phyloP scores from a whole-genome alignment of 2,797 vertebrate genomes.

The Platalea minor region DNA sequence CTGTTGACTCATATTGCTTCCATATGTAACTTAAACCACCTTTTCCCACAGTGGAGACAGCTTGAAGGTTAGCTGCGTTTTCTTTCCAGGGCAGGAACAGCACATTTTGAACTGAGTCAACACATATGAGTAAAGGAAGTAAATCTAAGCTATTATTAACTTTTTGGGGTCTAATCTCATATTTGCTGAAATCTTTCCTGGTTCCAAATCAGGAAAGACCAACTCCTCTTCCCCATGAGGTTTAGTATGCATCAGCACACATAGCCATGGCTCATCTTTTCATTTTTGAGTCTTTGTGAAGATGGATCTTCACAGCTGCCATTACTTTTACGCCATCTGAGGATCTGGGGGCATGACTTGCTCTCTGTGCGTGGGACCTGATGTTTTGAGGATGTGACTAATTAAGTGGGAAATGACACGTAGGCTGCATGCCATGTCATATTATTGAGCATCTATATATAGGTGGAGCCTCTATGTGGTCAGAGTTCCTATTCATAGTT shows the following conservation, averaged over 20 bases:
- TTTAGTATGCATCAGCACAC: neutral
- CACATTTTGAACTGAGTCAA: constrained; percentile 60
- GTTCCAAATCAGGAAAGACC: neutral
- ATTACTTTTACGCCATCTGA: neutral
- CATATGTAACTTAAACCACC: constrained; percentile 48
- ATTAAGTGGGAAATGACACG: neutral
- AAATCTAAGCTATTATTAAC: neutral
- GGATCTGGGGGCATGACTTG: neutral
- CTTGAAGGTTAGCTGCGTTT: constrained; percentile 16
- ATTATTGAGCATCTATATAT: neutral
- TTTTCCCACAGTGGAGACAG: constrained; percentile 51
- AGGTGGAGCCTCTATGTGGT: neutral
- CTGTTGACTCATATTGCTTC: constrained; percentile 62
- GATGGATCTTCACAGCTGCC: neutral
- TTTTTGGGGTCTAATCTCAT: neutral
- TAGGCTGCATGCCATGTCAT: neutral
- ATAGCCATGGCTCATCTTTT: neutral
- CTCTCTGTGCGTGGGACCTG: neutral
- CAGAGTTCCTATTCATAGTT: neutral
- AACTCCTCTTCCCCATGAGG: neutral
- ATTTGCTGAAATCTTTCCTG: neutral
- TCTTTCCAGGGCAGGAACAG: constrained; percentile 38
- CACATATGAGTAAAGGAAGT: neutral
- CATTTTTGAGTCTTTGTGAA: neutral
- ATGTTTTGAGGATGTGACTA: neutral